These are phyloP conservation scores for Heliconius sara DNA, from an alignment of 2,888 invertebrate genomes.

Conservation along the genomic window DNA sequence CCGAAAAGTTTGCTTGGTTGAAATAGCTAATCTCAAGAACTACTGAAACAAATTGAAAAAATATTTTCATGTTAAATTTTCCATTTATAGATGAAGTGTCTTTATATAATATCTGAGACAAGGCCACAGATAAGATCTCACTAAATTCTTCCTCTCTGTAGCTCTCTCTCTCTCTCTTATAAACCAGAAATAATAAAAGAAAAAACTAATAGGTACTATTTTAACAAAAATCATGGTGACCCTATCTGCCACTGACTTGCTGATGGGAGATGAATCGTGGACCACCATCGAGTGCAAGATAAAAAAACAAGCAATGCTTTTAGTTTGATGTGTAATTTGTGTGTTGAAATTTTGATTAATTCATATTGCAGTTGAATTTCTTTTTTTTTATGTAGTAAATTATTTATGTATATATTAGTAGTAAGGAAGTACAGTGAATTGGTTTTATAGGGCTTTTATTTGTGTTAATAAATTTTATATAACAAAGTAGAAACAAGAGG, in stretches of 20 bases:
- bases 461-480: neutral
- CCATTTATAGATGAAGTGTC: too few relatives aligned
- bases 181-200: too few relatives aligned
- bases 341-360: constrained; percentile 46
- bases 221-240: constrained; percentile 30
- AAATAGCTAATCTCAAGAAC: too few relatives aligned
- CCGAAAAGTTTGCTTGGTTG: too few relatives aligned
- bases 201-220: too few relatives aligned
- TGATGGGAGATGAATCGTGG: constrained; percentile 41
- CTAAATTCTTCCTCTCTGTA: neutral
- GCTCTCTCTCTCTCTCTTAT: neutral
- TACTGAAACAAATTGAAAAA: too few relatives aligned
- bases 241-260: constrained; percentile 39
- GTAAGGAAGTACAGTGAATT: neutral
- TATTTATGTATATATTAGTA: neutral
- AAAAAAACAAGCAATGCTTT: constrained; percentile 44
- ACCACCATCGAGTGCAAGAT: constrained; percentile 42
- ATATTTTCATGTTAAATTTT: neutral
- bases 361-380: constrained; percentile 26
- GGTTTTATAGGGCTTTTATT: neutral
- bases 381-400: neutral
- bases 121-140: neutral
- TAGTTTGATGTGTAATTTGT: constrained; percentile 42
- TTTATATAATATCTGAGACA: too few relatives aligned
- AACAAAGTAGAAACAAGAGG: neutral